A percentile compares a stretch with the other conserved stretches of the same genome.
Evolutionary conservation across 2,888 invertebrate species (phyloP).

Genomic region (Endotricha flammealis): DNA sequence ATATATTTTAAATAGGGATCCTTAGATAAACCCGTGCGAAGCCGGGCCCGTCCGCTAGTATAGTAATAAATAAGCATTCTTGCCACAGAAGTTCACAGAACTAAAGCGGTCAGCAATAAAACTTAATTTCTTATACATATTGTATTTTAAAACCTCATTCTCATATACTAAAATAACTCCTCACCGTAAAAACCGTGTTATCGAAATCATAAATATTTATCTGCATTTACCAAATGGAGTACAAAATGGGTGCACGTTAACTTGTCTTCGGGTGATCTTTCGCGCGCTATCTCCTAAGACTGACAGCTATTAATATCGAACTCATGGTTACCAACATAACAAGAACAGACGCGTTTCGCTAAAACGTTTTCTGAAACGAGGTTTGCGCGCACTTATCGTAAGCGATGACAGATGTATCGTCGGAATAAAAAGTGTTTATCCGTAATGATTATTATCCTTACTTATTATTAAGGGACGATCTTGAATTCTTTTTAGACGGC

Average conservation of each 20-base stretch:
- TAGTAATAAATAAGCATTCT: too few relatives aligned
- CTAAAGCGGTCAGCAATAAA: too few relatives aligned
- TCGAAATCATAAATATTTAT: constrained; percentile 67
- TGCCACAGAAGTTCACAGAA: too few relatives aligned
- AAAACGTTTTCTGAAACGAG: constrained; percentile 33
- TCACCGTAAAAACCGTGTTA: constrained; percentile 46
- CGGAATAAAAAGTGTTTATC: constrained; percentile 30
- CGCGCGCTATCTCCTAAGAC: constrained; percentile 52
- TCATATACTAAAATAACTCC: constrained; percentile 49
- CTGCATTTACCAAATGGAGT: constrained; percentile 73
- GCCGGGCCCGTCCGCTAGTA: too few relatives aligned
- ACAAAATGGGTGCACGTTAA: constrained; percentile 60
- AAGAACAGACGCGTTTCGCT: constrained; percentile 32
- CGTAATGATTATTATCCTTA: too few relatives aligned
- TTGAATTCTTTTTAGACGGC: too few relatives aligned
- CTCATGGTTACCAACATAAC: constrained; percentile 16
- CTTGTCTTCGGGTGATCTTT: constrained; percentile 61
- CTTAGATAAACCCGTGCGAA: too few relatives aligned
- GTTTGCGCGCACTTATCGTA: constrained; percentile 49
- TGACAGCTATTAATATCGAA: constrained; percentile 40
- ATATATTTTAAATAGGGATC: too few relatives aligned
- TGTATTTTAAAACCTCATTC: constrained; percentile 23
- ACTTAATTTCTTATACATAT: too few relatives aligned
- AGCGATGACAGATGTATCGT: constrained; percentile 55
- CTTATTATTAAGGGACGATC: too few relatives aligned